Percentiles rank a stretch among this genome's conserved stretches.
Evolutionary conservation across 2,113 vertebrate species (phyloP).

Genomic region (Grallaria varia): DNA sequence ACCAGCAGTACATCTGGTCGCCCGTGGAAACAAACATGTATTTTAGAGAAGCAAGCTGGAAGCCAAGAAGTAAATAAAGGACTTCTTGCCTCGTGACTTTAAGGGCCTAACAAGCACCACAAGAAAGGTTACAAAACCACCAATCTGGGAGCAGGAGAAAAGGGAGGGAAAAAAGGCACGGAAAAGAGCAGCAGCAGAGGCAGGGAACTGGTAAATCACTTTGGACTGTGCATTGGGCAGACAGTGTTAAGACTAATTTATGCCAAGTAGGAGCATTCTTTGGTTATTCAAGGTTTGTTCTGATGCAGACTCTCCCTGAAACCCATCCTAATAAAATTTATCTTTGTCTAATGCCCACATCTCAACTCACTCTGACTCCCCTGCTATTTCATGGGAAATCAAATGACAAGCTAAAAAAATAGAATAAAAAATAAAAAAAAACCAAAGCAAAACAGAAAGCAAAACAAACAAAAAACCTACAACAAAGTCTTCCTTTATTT

Average conservation of each 20-base stretch:
- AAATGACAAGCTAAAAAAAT: not conserved
- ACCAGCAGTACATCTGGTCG: not conserved
- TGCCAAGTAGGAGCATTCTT: not conserved
- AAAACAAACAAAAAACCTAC: too few relatives aligned
- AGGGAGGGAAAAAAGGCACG: not conserved
- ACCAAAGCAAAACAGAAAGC: too few relatives aligned
- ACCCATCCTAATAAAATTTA: not conserved
- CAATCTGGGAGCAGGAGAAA: not conserved
- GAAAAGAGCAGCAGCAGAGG: not conserved
- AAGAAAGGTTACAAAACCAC: not conserved
- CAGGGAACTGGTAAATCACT: not conserved
- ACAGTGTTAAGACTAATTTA: not conserved
- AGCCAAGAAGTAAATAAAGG: not conserved
- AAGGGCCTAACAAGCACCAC: not conserved
- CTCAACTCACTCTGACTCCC: not conserved
- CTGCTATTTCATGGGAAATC: not conserved
- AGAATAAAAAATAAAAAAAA: not conserved
- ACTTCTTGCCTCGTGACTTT: not conserved
- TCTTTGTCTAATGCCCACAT: not conserved
- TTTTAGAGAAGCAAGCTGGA: not conserved
- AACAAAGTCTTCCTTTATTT: not conserved
- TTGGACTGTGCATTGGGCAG: fast-evolving
- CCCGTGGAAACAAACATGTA: not conserved
- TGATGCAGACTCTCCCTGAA: not conserved
- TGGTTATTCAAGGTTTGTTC: not conserved